Evolutionary conservation across 2,888 invertebrate genomes (phyloP).

Genomic region (Tetragnatha montana): DNA sequence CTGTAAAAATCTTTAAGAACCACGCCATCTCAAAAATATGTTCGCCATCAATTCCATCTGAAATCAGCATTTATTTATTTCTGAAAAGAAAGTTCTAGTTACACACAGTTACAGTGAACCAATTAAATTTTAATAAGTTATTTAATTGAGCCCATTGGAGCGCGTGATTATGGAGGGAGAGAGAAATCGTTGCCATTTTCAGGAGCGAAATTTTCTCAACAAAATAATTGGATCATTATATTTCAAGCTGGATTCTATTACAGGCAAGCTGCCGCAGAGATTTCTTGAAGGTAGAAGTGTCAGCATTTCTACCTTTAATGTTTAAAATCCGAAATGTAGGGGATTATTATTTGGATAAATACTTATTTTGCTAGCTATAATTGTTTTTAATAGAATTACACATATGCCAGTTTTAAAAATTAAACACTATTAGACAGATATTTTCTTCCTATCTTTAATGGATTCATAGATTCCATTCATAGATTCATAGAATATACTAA

Average conservation of each 20-base stretch:
- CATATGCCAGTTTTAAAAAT: no score
- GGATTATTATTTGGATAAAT: no score
- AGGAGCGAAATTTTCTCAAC: not conserved
- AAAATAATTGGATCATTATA: constrained; percentile 14
- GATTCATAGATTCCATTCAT: no score
- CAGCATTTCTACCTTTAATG: not conserved
- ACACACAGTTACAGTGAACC: not conserved
- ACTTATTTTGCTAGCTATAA: no score
- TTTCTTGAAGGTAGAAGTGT: not conserved
- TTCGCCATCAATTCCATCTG: not conserved
- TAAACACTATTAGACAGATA: no score
- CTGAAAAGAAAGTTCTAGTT: not conserved
- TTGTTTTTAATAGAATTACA: no score
- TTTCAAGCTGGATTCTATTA: not conserved
- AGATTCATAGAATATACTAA: no score
- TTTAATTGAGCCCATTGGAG: constrained; percentile 28
- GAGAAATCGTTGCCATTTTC: not conserved
- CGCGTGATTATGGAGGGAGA: not conserved
- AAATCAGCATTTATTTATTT: not conserved
- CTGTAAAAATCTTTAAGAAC: not conserved
- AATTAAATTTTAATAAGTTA: constrained; percentile 27
- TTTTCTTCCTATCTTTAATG: no score
- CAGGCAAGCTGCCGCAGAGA: not conserved
- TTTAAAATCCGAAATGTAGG: not conserved
- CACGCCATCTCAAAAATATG: not conserved